These are phyloP conservation scores for Tetramorium bicarinatum DNA, from an alignment of 2,888 invertebrate genomes.

Conservation along the genomic window DNA sequence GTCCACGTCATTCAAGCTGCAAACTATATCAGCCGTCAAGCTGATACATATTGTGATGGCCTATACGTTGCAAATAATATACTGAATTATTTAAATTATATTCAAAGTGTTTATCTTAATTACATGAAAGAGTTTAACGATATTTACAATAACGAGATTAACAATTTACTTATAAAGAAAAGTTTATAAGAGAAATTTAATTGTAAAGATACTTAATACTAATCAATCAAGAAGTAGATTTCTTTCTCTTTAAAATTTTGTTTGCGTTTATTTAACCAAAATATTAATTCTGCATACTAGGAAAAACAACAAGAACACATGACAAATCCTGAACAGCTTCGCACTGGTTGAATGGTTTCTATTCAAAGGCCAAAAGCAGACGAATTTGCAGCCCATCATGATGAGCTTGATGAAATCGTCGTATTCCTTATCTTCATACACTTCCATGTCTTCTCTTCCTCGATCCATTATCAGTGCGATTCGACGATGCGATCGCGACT, in stretches of 20 bases:
- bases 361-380: slow-evolving; percentile 78
- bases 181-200: not conserved
- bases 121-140: not conserved
- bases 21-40: slow-evolving; percentile 72
- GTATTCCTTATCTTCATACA: slow-evolving; percentile 68
- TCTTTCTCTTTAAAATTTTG: not conserved
- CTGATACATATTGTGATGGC: slow-evolving; percentile 52
- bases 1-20: slow-evolving; percentile 74
- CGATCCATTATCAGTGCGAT: not conserved
- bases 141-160: too few species aligned
- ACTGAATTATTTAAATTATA: not conserved
- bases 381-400: slow-evolving; percentile 66
- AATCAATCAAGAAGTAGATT: not conserved
- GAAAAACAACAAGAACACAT: slow-evolving; percentile 69
- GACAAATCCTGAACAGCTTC: slow-evolving; percentile 59
- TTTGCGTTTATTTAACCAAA: not conserved
- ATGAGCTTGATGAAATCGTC: slow-evolving; percentile 75
- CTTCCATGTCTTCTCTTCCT: slow-evolving; percentile 41
- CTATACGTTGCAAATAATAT: slow-evolving; percentile 40
- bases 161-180: not conserved
- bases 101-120: not conserved
- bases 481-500: slow-evolving; percentile 27
- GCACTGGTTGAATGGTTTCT: slow-evolving; percentile 16
- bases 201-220: too few species aligned
- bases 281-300: slow-evolving; percentile 57